Evolutionary conservation across 2,888 invertebrate species (phyloP), one percentile per base, ranked within the genome.

Genomic region (Tanaodytes sp.): DNA sequence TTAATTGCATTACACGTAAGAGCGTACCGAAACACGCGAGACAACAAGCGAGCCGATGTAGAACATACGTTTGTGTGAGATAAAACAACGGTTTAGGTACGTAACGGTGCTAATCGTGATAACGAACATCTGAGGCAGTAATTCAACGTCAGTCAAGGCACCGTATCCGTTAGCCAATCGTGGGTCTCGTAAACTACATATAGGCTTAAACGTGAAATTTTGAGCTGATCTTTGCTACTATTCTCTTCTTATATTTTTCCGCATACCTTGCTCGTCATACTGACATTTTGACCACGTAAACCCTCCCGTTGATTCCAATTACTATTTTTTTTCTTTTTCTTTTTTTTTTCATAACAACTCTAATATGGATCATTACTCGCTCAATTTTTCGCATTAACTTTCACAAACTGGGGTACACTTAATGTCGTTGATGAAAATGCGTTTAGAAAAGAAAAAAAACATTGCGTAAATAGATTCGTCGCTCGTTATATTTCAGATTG

Each of bases 91-190:
- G 65, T 71, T 62, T 66, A 66, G 65, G 58, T 57, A 61, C 57
- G 65, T 70, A 65, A 70, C 70, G 62, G 65, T 66, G 67, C 73
- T 72, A 75, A 75, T 72, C 71, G 74, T 63, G 75, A 76, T 76
- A 74, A 78, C 77, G 76, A 79, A 71, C 71, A 77, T 77, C 76
- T 76, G 55, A 62, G 65, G 54, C 73, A 70, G 74, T 77, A 73
- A 73, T 71, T 77, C 77, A 75, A 73, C 72, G 77, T 76, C 77
- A 70, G 62, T 46, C 73, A 73, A 71, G 66, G 61, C 67, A 59
- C 68, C 58, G 72, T 51, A 66, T 67, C 68, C 59, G 73, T 73
- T 70, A 74, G 72, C 72, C 72, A 71, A 67, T 70, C 66, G 71
- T 64, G 71, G 70, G 48, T 62, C 72, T 64, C 64, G 63, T 74